A percentile compares a stretch with the other conserved stretches of the same genome.
phyloP scores from a whole-genome alignment of 2,797 vertebrate species.

The Amblyraja radiata region DNA sequence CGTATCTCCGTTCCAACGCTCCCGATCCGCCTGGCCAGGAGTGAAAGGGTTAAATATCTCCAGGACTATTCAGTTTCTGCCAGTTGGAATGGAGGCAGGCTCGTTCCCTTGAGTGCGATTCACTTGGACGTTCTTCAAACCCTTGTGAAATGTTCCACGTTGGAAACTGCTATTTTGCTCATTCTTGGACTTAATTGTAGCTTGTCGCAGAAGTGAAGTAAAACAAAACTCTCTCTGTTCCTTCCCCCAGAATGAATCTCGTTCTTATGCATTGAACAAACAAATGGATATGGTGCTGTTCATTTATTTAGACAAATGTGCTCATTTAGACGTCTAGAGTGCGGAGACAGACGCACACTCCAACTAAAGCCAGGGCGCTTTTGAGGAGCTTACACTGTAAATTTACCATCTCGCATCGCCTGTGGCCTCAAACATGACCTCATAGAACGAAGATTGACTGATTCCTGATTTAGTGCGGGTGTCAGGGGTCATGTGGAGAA shows the following conservation, averaged over 20 bases:
- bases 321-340: not conserved
- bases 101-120: not conserved
- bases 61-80: no score
- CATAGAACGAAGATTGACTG: not conserved
- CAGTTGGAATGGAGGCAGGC: no score
- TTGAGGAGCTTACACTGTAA: not conserved
- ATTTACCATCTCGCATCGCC: not conserved
- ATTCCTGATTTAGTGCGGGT: no score
- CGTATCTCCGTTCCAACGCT: not conserved
- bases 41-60: not conserved
- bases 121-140: not conserved
- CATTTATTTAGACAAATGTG: not conserved
- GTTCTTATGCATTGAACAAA: not conserved
- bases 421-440: not conserved
- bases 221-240: slow-evolving; percentile 22
- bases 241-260: not conserved
- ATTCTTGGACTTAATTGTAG: not conserved
- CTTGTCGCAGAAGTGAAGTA: not conserved
- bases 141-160: not conserved
- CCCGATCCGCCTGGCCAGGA: not conserved
- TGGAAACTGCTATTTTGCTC: not conserved
- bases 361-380: not conserved
- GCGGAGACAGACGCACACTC: not conserved
- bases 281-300: not conserved
- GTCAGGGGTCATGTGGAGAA: no score